Evolutionary conservation across 2,888 invertebrate species (phyloP).

Genomic region (Camponotus fellah): DNA sequence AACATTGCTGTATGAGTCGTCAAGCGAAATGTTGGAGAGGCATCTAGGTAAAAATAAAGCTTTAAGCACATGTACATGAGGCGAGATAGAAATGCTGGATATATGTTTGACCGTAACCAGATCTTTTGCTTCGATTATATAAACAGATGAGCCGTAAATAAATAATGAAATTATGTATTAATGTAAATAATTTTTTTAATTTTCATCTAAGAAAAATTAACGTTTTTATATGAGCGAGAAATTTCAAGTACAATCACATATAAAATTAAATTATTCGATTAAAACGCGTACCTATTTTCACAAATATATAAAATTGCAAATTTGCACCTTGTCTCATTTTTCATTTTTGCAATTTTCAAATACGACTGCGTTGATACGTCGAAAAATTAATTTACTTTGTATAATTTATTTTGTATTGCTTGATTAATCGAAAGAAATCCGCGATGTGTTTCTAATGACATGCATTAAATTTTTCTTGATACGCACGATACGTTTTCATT

Average conservation of each 20-base stretch:
- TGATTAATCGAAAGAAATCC: background rate
- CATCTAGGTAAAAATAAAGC: constrained; percentile 16
- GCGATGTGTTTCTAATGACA: background rate
- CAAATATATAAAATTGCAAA: background rate
- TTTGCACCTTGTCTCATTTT: constrained; percentile 3
- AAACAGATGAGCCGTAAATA: background rate
- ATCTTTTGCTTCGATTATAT: background rate
- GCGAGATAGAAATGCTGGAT: constrained; percentile 40
- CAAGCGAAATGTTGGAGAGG: constrained; percentile 20
- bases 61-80: constrained; percentile 5
- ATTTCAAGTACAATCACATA: background rate
- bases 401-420: background rate
- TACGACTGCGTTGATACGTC: background rate
- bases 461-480: constrained; percentile 5
- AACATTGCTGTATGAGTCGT: constrained; percentile 42
- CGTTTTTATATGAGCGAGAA: background rate
- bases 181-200: background rate
- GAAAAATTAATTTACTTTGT: background rate
- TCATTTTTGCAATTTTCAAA: background rate
- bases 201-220: background rate
- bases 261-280: background rate
- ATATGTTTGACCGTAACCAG: constrained; percentile 10
- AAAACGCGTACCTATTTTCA: background rate
- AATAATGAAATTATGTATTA: background rate
- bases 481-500: constrained; percentile 11